Evolutionary conservation across 2,888 invertebrate genomes (phyloP).

Genomic region (Himalopsyche kuldschensis): DNA sequence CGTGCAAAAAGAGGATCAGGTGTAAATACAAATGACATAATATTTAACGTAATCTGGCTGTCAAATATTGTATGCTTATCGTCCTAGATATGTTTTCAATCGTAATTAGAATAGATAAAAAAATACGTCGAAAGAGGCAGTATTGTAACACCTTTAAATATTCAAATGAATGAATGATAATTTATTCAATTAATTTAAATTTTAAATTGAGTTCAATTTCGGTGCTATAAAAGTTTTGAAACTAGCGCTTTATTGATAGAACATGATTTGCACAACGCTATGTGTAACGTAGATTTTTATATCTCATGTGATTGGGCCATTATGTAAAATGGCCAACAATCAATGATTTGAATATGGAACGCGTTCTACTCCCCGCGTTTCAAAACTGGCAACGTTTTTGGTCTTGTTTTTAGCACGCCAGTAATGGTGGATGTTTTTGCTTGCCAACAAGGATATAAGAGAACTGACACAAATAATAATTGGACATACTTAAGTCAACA

Average conservation of each 20-base stretch:
- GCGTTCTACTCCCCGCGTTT: slow-evolving; percentile 4
- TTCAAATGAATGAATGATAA: neutral
- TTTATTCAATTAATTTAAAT: neutral
- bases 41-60: too few relatives aligned
- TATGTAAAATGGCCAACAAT: slow-evolving; percentile 33
- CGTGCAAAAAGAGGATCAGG: too few relatives aligned
- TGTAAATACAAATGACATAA: too few relatives aligned
- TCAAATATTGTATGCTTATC: too few relatives aligned
- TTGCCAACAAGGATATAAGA: neutral
- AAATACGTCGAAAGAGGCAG: too few relatives aligned
- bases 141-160: neutral
- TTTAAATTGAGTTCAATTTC: neutral
- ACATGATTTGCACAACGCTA: neutral
- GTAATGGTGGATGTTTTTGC: neutral
- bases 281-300: neutral
- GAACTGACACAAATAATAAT: neutral
- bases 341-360: slow-evolving; percentile 25
- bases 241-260: neutral
- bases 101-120: too few relatives aligned
- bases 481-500: neutral
- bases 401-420: neutral
- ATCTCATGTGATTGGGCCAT: slow-evolving; percentile 3
- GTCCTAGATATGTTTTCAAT: too few relatives aligned
- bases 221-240: neutral
- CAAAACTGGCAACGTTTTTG: slow-evolving; percentile 16